phyloP scores from a whole-genome alignment of 2,113 vertebrate species.

The Puffinus mauretanicus region DNA sequence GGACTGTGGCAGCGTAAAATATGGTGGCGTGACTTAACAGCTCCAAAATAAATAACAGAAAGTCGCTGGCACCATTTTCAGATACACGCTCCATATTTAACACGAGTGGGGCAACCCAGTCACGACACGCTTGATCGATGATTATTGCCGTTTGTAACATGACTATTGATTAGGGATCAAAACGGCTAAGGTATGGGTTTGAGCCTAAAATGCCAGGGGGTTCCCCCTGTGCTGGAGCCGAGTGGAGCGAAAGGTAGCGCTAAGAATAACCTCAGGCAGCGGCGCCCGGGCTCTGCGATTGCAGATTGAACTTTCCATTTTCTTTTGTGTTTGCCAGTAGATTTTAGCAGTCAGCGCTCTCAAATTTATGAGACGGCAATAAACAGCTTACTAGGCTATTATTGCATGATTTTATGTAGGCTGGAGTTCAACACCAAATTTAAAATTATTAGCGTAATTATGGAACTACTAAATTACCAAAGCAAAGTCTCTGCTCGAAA shows the following conservation, averaged over 20 bases:
- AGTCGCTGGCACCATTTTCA: constrained; percentile 8
- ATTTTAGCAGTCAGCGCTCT: constrained; percentile 15
- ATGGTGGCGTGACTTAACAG: constrained; percentile 27
- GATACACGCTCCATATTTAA: constrained; percentile 44
- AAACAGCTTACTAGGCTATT: constrained; percentile 55
- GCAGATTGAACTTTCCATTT: neutral
- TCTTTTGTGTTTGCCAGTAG: constrained; percentile 48
- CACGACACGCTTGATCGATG: constrained; percentile 26
- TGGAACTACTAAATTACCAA: constrained; percentile 36
- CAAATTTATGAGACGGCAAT: constrained; percentile 50
- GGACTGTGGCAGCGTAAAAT: constrained; percentile 36
- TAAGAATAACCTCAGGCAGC: neutral
- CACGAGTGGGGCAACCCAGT: constrained; percentile 20
- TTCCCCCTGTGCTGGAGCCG: neutral
- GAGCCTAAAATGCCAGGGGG: neutral
- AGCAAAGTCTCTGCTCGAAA: constrained; percentile 19
- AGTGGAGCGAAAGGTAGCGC: neutral
- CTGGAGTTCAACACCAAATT: constrained; percentile 52
- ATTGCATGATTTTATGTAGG: constrained; percentile 45
- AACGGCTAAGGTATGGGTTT: neutral
- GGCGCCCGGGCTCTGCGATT: neutral
- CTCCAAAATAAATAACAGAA: constrained; percentile 53
- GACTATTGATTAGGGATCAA: constrained; percentile 40
- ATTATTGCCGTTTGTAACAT: constrained; percentile 24
- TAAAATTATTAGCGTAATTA: constrained; percentile 60